A percentile compares a stretch with the other conserved stretches of the same genome.
Evolutionary conservation across 1,140 invertebrate genomes (phyloP).

Genomic region (Vanessa atalanta): DNA sequence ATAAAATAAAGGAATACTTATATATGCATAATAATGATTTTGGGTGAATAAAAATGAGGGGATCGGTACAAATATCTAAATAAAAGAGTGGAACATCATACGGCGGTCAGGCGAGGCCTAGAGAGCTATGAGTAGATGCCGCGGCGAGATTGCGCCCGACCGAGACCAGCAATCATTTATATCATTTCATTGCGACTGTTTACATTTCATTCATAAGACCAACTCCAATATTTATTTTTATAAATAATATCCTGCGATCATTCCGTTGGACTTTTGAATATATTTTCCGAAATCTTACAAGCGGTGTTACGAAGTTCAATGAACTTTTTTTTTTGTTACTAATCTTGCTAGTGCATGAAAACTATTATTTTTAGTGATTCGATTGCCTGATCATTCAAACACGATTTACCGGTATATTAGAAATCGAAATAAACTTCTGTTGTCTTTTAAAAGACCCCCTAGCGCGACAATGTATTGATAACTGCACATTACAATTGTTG

Average conservation of each 20-base stretch:
- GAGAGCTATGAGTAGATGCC: slow-evolving; percentile 60
- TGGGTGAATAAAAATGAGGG: slow-evolving; percentile 75
- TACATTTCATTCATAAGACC: slow-evolving; percentile 79
- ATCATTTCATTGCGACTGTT: slow-evolving; percentile 76
- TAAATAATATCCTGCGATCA: background rate
- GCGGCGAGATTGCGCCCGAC: slow-evolving; percentile 61
- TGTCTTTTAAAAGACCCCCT: slow-evolving; percentile 1
- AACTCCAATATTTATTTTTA: slow-evolving; percentile 50
- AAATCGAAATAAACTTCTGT: background rate
- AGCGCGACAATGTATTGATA: background rate
- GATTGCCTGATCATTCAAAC: background rate
- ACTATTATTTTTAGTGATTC: background rate
- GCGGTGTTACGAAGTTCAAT: background rate
- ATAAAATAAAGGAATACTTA: slow-evolving; percentile 75
- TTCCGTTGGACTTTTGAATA: background rate
- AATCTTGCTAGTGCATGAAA: background rate
- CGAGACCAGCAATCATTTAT: slow-evolving; percentile 69
- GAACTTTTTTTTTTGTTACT: background rate
- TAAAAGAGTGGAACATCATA: slow-evolving; percentile 70
- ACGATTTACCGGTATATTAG: background rate
- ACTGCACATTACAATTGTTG: background rate
- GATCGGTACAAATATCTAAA: slow-evolving; percentile 72
- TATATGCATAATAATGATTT: slow-evolving; percentile 77
- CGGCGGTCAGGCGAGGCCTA: slow-evolving; percentile 43
- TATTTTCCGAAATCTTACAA: background rate